These are phyloP conservation scores for Drosophila pegasa DNA, from an alignment of 2,888 invertebrate species.

Conservation along the genomic window DNA sequence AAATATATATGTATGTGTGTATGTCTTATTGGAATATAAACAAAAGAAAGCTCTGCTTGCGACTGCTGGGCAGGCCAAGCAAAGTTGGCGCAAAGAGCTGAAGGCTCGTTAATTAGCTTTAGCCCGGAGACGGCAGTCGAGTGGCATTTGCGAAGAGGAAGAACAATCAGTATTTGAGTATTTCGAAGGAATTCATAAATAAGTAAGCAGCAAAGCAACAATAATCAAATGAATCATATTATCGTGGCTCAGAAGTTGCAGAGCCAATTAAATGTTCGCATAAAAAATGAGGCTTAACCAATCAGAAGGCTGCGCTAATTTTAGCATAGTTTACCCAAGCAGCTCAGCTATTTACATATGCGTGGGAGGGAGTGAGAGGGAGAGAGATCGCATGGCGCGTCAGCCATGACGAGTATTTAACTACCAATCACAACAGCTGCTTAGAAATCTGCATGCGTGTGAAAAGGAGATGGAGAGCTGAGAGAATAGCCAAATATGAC, in stretches of 20 bases:
- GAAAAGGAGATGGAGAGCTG: not conserved
- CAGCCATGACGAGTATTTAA: not conserved
- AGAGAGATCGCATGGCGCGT: not conserved
- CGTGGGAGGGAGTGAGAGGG: not conserved
- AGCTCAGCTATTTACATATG: not conserved
- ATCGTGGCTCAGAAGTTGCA: not conserved
- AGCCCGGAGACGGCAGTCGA: conserved; percentile 3
- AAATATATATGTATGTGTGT: not conserved
- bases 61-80: not conserved
- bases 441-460: not conserved
- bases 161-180: not conserved
- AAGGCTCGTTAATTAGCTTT: conserved; percentile 44
- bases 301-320: not conserved
- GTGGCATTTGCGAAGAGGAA: not conserved
- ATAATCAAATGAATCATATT: conserved; percentile 15
- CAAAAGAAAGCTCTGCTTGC: not conserved
- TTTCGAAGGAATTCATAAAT: conserved; percentile 10
- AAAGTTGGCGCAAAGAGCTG: conserved; percentile 1
- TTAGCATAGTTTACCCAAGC: not conserved
- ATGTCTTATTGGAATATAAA: not conserved
- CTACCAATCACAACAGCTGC: not conserved
- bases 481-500: not conserved
- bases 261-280: not conserved
- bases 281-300: not conserved
- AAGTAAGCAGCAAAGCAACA: conserved; percentile 14